Conservation (phyloP, 2,888 invertebrate genomes). For the Lissocephala sabroskyi region DNA sequence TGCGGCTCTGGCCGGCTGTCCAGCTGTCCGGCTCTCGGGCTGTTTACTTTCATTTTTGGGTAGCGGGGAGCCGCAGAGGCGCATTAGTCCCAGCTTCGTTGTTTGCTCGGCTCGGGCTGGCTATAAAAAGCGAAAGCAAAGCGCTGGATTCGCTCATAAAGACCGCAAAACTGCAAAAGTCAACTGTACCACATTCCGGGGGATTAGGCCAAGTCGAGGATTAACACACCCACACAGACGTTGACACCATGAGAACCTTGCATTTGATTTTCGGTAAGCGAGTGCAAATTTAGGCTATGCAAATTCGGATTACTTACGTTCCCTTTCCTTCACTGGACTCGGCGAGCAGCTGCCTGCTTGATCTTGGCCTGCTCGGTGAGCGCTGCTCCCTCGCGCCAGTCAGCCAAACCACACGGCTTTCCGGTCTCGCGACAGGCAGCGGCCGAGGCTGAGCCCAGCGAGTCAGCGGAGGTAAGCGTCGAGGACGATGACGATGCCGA, state of each 20-base stretch:
- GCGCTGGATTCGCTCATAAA: conserved; percentile 62
- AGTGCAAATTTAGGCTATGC: background rate
- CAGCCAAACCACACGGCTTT: conserved; percentile 15
- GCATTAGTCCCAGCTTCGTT: conserved; percentile 2
- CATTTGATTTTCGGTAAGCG: conserved; percentile 43
- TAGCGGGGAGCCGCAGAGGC: no score
- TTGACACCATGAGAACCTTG: conserved; percentile 45
- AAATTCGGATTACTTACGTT: background rate
- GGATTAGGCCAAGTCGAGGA: conserved; percentile 25
- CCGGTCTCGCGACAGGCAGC: conserved; percentile 19
- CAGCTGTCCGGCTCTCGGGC: no score
- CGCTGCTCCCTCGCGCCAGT: conserved; percentile 18
- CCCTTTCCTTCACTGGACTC: background rate
- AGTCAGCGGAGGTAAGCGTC: conserved; percentile 46
- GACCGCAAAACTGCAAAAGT: conserved; percentile 58
- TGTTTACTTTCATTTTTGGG: conserved; percentile 59
- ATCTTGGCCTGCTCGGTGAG: conserved; percentile 28
- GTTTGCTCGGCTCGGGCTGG: conserved; percentile 20
- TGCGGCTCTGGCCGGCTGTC: background rate
- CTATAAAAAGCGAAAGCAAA: conserved; percentile 63
- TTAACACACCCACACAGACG: background rate
- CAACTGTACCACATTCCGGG: conserved; percentile 31
- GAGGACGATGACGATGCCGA: conserved; percentile 54
- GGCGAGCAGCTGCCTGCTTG: background rate
- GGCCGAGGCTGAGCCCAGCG: conserved; percentile 26